Conservation (phyloP, 1,140 invertebrate genomes). For the Dendrolimus kikuchii region DNA sequence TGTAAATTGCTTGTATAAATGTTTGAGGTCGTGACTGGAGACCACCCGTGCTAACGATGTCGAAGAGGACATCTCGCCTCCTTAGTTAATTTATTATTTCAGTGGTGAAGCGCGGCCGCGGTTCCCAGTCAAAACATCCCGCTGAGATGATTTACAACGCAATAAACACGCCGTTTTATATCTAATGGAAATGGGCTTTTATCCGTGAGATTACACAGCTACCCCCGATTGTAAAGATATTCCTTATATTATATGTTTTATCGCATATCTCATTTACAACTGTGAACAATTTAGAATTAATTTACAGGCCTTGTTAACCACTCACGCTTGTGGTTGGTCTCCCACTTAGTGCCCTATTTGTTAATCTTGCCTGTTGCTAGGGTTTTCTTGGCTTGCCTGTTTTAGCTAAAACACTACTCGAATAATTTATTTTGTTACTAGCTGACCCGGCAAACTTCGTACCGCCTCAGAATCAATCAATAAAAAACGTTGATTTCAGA, state of each 20-base stretch:
- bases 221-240: constrained; percentile 33
- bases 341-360: no score
- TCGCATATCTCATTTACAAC: constrained; percentile 5
- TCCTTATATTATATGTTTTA: no score
- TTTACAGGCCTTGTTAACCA: no score
- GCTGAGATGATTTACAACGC: constrained; percentile 59
- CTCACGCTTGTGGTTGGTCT: no score
- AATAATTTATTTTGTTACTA: no score
- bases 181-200: constrained; percentile 62
- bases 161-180: constrained; percentile 62
- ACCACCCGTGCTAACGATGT: constrained; percentile 57
- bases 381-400: no score
- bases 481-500: no score
- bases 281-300: constrained; percentile 3
- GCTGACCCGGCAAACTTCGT: no score
- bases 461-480: no score
- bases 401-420: no score
- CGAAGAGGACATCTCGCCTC: constrained; percentile 47
- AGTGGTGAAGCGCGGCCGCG: constrained; percentile 37
- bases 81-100: constrained; percentile 67
- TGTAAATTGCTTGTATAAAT: constrained; percentile 28
- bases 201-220: constrained; percentile 52
- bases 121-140: constrained; percentile 62
- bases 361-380: no score
- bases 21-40: constrained; percentile 17